Evolutionary conservation across 2,797 vertebrate species (phyloP).

Genomic region (Cossypha dichroa): DNA sequence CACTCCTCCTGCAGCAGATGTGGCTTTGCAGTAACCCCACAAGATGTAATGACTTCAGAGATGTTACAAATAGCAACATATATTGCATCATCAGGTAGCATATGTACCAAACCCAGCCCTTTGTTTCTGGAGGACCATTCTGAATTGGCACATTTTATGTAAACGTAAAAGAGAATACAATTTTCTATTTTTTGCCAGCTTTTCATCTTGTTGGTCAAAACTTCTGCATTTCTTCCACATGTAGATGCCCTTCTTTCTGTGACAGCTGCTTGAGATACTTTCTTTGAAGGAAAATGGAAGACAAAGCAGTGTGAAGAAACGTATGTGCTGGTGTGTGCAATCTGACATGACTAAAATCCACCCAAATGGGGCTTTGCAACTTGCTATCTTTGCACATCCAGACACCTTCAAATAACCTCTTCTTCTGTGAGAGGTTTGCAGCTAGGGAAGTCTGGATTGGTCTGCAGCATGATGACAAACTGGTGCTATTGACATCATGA

Average conservation of each 20-base stretch:
- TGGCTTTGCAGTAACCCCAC: background rate
- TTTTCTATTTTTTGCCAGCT: background rate
- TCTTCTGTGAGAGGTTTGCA: background rate
- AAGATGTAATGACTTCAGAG: background rate
- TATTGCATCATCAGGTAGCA: background rate
- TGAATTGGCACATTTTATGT: background rate
- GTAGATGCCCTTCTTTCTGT: background rate
- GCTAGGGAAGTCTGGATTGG: background rate
- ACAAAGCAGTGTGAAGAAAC: background rate
- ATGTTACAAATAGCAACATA: background rate
- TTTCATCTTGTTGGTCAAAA: background rate
- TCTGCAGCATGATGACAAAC: background rate
- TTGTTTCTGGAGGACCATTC: background rate
- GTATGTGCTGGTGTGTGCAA: fast-evolving
- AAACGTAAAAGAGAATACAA: background rate
- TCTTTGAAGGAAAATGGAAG: background rate
- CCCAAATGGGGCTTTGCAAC: background rate
- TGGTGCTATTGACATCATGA: background rate
- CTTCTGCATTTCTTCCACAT: background rate
- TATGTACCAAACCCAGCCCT: background rate
- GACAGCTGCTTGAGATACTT: background rate
- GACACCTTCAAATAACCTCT: background rate
- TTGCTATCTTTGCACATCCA: background rate
- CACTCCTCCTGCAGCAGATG: background rate
- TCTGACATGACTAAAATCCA: background rate